Base-by-base conservation (phyloP, 2,888 invertebrate species). In the Thelaira solivaga region DNA sequence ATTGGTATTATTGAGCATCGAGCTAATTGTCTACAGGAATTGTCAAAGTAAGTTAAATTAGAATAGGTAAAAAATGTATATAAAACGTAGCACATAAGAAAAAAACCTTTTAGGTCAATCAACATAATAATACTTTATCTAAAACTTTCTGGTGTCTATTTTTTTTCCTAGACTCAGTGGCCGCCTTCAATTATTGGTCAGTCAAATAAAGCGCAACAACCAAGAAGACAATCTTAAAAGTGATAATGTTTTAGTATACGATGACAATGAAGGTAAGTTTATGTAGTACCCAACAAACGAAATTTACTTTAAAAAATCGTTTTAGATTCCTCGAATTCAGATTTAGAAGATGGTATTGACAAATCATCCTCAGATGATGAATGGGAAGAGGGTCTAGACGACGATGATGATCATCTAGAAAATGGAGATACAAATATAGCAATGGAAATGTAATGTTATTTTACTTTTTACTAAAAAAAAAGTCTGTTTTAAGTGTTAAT, bases 1-100 rank as follows among this genome's bases (percentile, higher is more conserved):
- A 82, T 89, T 13, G 89, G 89, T 24, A 85, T 89, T 24, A 88
- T 89, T 34, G 88, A 89, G 65, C 86, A 89, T 75, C 83, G 89
- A 22, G 82, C 86, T 47, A 85, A 85, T 61, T 88, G 88, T 45
- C 81, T 89, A 4, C 83, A 85, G 53, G 86, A 87, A 64, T 81
- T 88, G 3, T 83, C 88, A 6, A 88, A 86, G 89, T 89, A 81
- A 83, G 83, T 84, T n/a, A 4, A 49, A 13, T 41, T 43, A n/a
- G n/a, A n/a, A n/a, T n/a, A n/a, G n/a, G n/a, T n/a, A n/a, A n/a
- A n/a, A n/a, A n/a, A n/a, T n/a, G n/a, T n/a, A n/a, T n/a, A n/a
- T n/a, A n/a, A n/a, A n/a, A n/a, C n/a, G n/a, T n/a, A n/a, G n/a
- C n/a, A n/a, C n/a, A n/a, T n/a, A n/a, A n/a, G n/a, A n/a, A n/a